Percentiles rank a stretch among this genome's conserved stretches.
Conservation (phyloP, 2,888 invertebrate species). For the Margaritifera margaritifera region DNA sequence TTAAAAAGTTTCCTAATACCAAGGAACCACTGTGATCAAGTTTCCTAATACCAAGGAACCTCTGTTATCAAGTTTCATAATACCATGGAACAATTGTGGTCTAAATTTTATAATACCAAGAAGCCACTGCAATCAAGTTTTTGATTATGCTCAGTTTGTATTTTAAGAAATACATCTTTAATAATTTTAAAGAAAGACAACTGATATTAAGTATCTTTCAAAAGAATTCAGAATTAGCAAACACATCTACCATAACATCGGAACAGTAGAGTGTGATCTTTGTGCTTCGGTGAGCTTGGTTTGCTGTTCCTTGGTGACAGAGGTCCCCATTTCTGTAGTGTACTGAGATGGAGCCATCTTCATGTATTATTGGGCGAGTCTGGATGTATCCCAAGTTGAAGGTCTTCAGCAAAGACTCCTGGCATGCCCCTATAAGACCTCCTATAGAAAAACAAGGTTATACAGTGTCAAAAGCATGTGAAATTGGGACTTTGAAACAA, state of each 20-base stretch:
- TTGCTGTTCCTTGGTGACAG: constrained; percentile 55
- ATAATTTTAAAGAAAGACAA: too few species aligned
- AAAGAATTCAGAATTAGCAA: background rate
- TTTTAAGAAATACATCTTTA: too few species aligned
- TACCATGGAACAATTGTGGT: too few species aligned
- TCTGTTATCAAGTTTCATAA: too few species aligned
- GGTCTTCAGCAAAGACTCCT: constrained; percentile 37
- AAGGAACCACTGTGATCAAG: too few species aligned
- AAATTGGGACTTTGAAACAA: background rate
- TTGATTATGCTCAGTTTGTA: too few species aligned
- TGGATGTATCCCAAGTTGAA: constrained; percentile 65
- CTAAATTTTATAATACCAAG: too few species aligned
- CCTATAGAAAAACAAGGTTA: constrained; percentile 34
- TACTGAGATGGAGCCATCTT: constrained; percentile 55
- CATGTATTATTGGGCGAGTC: constrained; percentile 54
- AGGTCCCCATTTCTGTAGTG: constrained; percentile 59
- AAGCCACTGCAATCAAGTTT: too few species aligned
- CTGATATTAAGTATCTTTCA: too few species aligned
- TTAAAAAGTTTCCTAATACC: too few species aligned
- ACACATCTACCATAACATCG: constrained; percentile 37
- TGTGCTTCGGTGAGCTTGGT: constrained; percentile 54
- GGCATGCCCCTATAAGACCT: constrained; percentile 64
- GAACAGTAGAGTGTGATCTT: constrained; percentile 62
- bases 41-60: too few species aligned
- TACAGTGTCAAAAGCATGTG: background rate